A percentile compares a stretch with the other conserved stretches of the same genome.
These are phyloP conservation scores for Hippocampus mohnikei DNA, from an alignment of 2,113 vertebrate species.

Conservation along the genomic window DNA sequence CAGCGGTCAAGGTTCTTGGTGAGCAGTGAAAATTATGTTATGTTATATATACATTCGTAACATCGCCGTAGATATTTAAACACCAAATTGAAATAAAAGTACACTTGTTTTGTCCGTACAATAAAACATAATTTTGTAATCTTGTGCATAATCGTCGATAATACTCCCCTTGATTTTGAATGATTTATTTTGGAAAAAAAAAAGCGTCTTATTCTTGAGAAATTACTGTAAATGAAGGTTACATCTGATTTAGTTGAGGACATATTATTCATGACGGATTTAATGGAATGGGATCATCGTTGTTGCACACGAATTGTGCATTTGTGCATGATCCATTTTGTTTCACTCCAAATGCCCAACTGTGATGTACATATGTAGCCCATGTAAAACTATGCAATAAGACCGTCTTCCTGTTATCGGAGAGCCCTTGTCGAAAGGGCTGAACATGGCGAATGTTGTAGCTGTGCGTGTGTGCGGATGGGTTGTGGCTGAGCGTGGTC, in stretches of 20 bases:
- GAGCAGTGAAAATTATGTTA: too few relatives aligned
- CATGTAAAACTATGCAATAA: background rate
- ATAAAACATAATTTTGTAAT: too few relatives aligned
- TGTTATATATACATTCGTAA: too few relatives aligned
- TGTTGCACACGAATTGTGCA: background rate
- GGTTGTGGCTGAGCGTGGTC: conserved; percentile 40
- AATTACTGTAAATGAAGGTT: background rate
- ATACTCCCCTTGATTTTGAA: too few relatives aligned
- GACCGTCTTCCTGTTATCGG: background rate
- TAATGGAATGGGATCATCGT: background rate
- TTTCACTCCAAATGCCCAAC: background rate
- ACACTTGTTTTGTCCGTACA: too few relatives aligned
- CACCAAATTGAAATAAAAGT: too few relatives aligned
- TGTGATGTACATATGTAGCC: background rate
- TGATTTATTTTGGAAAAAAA: background rate
- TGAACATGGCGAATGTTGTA: conserved; percentile 29
- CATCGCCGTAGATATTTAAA: too few relatives aligned
- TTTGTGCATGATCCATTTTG: background rate
- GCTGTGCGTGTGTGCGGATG: conserved; percentile 19
- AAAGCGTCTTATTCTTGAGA: background rate
- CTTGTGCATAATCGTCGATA: too few relatives aligned
- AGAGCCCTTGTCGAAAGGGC: background rate
- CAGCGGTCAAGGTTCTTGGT: too few relatives aligned
- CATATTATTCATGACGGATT: background rate
- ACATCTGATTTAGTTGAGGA: background rate